phyloP scores from a whole-genome alignment of 2,113 vertebrate genomes.

The Onychorhynchus coronatus region DNA sequence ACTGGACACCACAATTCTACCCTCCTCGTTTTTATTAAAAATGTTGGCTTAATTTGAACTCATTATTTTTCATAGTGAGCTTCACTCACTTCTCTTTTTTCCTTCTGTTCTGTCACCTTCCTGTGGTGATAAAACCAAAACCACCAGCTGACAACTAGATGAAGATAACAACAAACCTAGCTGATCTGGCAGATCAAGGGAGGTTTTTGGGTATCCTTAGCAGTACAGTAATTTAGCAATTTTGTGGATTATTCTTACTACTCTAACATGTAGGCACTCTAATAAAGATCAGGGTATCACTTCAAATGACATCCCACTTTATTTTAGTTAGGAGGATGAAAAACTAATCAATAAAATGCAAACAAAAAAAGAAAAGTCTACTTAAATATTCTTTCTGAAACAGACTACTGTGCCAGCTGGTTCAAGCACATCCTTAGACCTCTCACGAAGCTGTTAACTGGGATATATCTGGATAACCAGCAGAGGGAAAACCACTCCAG shows the following conservation, averaged over 20 bases:
- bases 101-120: not conserved
- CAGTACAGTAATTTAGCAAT: not conserved
- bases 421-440: not conserved
- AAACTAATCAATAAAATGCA: not conserved
- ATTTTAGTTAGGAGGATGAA: not conserved
- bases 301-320: not conserved
- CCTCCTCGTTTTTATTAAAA: not conserved
- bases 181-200: not conserved
- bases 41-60: not conserved
- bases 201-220: not conserved
- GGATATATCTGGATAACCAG: not conserved
- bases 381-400: not conserved
- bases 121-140: not conserved
- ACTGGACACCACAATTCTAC: not conserved
- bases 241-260: not conserved
- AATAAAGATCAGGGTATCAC: not conserved
- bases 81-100: not conserved
- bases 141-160: not conserved
- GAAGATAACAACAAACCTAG: not conserved
- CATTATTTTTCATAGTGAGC: not conserved
- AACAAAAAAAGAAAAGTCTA: not conserved
- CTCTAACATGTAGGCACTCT: not conserved
- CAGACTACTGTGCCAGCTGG: not conserved
- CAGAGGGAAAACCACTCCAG: not conserved
- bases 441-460: not conserved